Percentiles rank a stretch among this genome's conserved stretches.
Evolutionary conservation across 2,113 vertebrate genomes (phyloP).

Genomic region (Pimephales promelas): DNA sequence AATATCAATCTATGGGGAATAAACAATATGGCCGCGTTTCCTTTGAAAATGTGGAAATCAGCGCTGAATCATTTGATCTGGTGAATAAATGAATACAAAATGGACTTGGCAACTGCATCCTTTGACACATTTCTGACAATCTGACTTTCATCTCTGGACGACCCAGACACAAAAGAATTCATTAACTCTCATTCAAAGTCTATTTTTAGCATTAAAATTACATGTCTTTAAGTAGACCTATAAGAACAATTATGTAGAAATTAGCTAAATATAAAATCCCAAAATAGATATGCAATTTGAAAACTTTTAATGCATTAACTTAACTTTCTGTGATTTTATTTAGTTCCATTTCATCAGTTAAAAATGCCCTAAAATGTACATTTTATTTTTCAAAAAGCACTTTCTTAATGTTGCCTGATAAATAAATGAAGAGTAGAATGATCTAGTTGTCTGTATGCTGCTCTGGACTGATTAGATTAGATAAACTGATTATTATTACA

Average conservation of each 20-base stretch:
- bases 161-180: conserved; percentile 50
- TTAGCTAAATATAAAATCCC: neutral
- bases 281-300: neutral
- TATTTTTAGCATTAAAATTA: neutral
- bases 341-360: neutral
- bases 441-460: neutral
- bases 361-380: neutral
- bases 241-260: neutral
- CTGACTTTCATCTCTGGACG: conserved; percentile 37
- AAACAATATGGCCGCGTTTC: neutral
- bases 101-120: neutral
- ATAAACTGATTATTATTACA: conserved; percentile 16
- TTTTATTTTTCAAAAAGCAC: neutral
- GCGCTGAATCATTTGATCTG: conserved; percentile 9
- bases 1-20: neutral
- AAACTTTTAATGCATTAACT: neutral
- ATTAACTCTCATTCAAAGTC: neutral
- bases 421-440: neutral
- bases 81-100: conserved; percentile 40
- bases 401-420: neutral
- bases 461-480: neutral
- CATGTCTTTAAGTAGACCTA: neutral
- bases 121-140: neutral
- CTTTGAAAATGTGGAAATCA: conserved; percentile 8
- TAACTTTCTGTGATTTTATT: neutral